These are phyloP conservation scores for Pseudomyrmex dendroicus DNA, from an alignment of 1,140 invertebrate species.

Conservation along the genomic window DNA sequence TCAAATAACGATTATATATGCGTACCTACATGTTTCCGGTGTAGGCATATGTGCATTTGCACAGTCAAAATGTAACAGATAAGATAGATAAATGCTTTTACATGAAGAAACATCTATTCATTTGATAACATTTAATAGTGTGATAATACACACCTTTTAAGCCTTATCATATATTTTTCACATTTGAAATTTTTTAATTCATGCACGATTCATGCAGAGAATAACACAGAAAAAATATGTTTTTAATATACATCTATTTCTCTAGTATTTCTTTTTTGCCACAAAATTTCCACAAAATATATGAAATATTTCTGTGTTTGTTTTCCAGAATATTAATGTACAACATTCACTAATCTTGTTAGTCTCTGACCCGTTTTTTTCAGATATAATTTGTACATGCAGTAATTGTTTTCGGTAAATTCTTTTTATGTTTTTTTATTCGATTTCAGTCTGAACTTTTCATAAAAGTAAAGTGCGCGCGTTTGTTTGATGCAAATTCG, in stretches of 20 bases:
- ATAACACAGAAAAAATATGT: neutral
- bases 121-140: conserved; percentile 1
- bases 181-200: neutral
- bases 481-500: neutral
- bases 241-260: no score
- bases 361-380: neutral
- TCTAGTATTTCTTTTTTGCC: neutral
- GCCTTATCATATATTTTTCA: neutral
- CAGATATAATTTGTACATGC: neutral
- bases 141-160: conserved; percentile 39
- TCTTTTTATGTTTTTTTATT: neutral
- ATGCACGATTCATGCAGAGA: neutral
- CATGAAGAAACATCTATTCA: neutral
- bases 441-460: neutral
- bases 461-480: neutral
- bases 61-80: neutral
- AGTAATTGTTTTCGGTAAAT: conserved; percentile 9
- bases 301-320: conserved; percentile 1
- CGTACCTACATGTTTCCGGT: neutral
- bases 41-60: neutral
- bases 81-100: neutral
- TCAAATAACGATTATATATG: neutral
- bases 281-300: neutral
- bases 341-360: conserved; percentile 25
- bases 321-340: neutral